Evolutionary conservation across 2,888 invertebrate species (phyloP), one percentile per base, ranked within the genome.

Genomic region (Athrips mouffetella): DNA sequence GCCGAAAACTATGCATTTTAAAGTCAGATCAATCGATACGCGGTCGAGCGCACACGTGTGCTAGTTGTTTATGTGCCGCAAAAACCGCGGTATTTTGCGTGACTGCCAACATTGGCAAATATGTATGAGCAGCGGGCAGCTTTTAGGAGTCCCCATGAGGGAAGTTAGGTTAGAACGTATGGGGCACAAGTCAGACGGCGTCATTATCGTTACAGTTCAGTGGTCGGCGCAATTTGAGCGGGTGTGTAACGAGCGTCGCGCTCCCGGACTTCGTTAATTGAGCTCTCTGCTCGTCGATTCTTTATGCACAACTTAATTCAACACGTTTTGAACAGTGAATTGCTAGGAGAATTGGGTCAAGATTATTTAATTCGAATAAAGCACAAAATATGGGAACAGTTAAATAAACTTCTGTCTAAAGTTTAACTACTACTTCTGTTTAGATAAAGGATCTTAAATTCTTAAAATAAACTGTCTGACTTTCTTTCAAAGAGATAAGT

Each of bases 31-130:
- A 83, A 86, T 87, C 82, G 82, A 82, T 82, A 74, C 63, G 83
- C 73, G 83, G 81, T 78, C 67, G 67, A 73, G 65, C 67, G 70
- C 76, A 69, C 80, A 80, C 78, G 76, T 76, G 81, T 76, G 81
- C 70, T 73, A 69, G 73, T 85, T 83, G 86, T 87, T 87, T 86
- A 87, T 87, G 85, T 67, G 65, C 83, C 84, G 65, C 85, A 84
- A 80, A 80, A 81, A 78, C 88, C 85, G 65, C 83, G 64, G 72
- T 73, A 76, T 83, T 79, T 78, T 80, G 84, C 72, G 74, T 74
- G 72, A 75, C 73, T 83, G 82, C 86, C 86, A 87, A 86, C 80
- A 76, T 71, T 73, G 71, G 62, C 47, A 27, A 49, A 48, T 64
- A 64, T 57, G 66, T 66, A 69, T 70, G 73, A 77, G 76, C 74